Percentiles rank a stretch among this genome's conserved stretches.
phyloP scores from a whole-genome alignment of 2,797 vertebrate species.

The Chaunax sp. region DNA sequence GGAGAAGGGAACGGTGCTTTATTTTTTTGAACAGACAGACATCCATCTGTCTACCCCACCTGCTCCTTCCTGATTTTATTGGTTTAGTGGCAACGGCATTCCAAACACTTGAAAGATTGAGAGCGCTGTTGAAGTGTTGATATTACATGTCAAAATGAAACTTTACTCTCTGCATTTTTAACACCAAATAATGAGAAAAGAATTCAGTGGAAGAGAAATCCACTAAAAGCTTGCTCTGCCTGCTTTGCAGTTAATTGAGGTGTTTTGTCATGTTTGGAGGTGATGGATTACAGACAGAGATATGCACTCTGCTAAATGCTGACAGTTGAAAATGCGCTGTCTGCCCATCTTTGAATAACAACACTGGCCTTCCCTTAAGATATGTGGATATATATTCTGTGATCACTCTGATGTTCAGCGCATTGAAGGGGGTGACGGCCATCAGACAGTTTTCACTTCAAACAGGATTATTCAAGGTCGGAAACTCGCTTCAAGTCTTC shows the following conservation, averaged over 20 bases:
- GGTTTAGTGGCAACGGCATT: constrained; percentile 8
- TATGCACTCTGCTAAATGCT: constrained; percentile 38
- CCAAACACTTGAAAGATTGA: constrained; percentile 7
- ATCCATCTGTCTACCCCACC: not conserved
- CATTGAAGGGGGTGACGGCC: constrained; percentile 39
- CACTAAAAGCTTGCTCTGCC: constrained; percentile 13
- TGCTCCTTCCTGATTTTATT: not conserved
- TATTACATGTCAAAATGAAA: constrained; percentile 14
- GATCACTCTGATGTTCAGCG: constrained; percentile 33
- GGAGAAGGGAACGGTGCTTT: not conserved
- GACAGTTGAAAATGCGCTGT: constrained; percentile 42
- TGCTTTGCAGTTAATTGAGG: constrained; percentile 36
- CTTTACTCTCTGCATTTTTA: constrained; percentile 7
- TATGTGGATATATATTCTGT: constrained; percentile 18
- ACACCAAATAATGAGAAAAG: constrained; percentile 21
- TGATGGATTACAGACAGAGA: constrained; percentile 35
- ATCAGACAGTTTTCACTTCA: constrained; percentile 51
- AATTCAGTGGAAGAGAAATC: constrained; percentile 1
- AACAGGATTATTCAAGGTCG: constrained; percentile 50
- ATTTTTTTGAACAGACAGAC: not conserved
- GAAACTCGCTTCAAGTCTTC: constrained; percentile 31
- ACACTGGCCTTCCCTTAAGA: constrained; percentile 36
- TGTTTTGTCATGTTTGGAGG: constrained; percentile 32
- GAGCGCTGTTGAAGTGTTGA: constrained; percentile 5
- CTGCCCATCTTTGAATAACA: constrained; percentile 30